phyloP scores from a whole-genome alignment of 2,888 invertebrate species.

The Opisthograptis luteolata region DNA sequence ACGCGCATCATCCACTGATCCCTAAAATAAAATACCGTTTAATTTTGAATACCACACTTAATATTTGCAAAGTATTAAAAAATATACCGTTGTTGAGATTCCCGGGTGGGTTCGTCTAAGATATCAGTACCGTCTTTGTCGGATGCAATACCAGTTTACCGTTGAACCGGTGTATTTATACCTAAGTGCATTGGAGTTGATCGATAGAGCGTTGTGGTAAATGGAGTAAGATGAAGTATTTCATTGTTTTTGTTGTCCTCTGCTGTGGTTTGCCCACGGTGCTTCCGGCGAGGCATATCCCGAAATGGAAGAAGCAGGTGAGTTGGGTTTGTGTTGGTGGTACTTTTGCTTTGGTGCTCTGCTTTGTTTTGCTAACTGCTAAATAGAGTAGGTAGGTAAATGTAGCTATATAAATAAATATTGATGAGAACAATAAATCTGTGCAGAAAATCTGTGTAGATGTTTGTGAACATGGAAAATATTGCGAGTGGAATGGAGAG shows the following conservation, averaged over 20 bases:
- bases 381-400: too few species aligned
- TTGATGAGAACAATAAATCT: too few species aligned
- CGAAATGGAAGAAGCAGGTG: conserved; percentile 93
- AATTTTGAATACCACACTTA: too few species aligned
- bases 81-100: too few species aligned
- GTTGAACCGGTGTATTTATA: conserved; percentile 3
- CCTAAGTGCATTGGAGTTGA: conserved; percentile 5
- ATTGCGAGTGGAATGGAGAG: too few species aligned
- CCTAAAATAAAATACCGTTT: conserved; percentile 31
- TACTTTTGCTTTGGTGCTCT: conserved; percentile 4
- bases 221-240: conserved; percentile 49
- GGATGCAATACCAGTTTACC: not conserved
- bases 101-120: too few species aligned
- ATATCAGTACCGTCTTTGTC: too few species aligned
- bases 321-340: conserved; percentile 37
- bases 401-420: too few species aligned
- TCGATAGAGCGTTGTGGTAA: not conserved
- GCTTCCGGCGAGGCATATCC: conserved; percentile 85
- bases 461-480: too few species aligned
- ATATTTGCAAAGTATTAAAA: too few species aligned
- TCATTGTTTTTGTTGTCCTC: conserved; percentile 48
- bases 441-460: too few species aligned
- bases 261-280: conserved; percentile 59
- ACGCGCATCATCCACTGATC: conserved; percentile 46
- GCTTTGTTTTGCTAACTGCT: conserved; percentile 16